Conservation (phyloP, 37 sponge, comb jelly and placozoan species). For the Aphrocallistes beatrix region DNA sequence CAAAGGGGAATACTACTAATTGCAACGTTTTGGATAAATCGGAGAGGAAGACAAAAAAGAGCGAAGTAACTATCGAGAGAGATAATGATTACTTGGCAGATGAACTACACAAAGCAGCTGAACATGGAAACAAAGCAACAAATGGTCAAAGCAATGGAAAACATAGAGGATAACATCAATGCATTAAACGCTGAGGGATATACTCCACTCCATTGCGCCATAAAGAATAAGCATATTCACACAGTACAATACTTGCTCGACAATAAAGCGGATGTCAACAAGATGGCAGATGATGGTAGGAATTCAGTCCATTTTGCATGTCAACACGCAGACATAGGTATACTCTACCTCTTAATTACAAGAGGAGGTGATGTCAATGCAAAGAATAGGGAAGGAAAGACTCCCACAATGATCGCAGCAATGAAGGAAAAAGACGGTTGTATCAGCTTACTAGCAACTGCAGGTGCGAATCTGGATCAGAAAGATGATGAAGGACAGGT, state of each 20-base stretch:
- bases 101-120: too few species aligned
- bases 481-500: not conserved
- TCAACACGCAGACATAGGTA: not conserved
- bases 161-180: too few species aligned
- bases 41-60: too few species aligned
- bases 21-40: too few species aligned
- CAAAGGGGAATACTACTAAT: too few species aligned
- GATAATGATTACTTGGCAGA: too few species aligned
- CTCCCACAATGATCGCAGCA: not conserved
- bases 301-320: not conserved
- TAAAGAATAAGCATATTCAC: not conserved
- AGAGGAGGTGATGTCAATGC: conserved; percentile 1
- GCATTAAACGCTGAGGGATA: not conserved
- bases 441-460: not conserved
- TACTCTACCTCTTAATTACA: not conserved
- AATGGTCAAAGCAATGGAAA: too few species aligned
- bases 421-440: not conserved
- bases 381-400: not conserved
- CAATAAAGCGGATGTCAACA: not conserved
- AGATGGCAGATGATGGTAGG: not conserved
- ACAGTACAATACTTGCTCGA: not conserved
- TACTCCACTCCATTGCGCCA: not conserved
- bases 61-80: too few species aligned
- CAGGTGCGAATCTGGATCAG: not conserved
- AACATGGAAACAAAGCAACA: too few species aligned